Evolutionary conservation across 2,113 vertebrate genomes (phyloP).

Genomic region (Microtus montanus): DNA sequence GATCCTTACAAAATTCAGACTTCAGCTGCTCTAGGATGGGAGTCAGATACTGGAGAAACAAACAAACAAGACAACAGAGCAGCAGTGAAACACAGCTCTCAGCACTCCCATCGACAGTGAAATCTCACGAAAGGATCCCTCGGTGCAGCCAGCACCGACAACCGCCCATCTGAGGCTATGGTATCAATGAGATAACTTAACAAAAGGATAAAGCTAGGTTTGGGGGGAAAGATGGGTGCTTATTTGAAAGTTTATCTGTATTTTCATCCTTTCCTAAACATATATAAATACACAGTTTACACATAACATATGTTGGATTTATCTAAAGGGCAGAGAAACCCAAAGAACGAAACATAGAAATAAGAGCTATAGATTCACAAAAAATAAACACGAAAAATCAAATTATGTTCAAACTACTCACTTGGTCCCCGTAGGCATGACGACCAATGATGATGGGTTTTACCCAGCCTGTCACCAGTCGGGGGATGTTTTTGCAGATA

Average conservation of each 20-base stretch:
- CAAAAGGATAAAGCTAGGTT: neutral
- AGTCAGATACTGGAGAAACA: neutral
- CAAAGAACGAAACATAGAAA: neutral
- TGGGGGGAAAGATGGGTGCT: neutral
- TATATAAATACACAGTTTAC: neutral
- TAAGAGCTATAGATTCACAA: neutral
- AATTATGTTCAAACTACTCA: conserved; percentile 79
- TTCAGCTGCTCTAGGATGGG: neutral
- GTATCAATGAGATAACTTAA: neutral
- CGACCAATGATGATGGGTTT: conserved; percentile 99
- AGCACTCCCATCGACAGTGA: neutral
- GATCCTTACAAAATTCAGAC: neutral
- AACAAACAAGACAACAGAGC: neutral
- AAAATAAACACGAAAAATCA: neutral
- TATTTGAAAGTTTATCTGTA: neutral
- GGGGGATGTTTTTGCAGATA: conserved; percentile 97
- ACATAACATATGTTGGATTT: neutral
- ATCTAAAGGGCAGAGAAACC: neutral
- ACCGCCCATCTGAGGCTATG: neutral
- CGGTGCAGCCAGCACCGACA: neutral
- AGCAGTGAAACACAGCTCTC: neutral
- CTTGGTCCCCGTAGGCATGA: conserved; percentile 98
- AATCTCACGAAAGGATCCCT: neutral
- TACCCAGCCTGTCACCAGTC: conserved; percentile 94
- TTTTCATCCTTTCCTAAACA: neutral